phyloP scores from a whole-genome alignment of 1,140 invertebrate species.

The Venustaconcha ellipsiformis region DNA sequence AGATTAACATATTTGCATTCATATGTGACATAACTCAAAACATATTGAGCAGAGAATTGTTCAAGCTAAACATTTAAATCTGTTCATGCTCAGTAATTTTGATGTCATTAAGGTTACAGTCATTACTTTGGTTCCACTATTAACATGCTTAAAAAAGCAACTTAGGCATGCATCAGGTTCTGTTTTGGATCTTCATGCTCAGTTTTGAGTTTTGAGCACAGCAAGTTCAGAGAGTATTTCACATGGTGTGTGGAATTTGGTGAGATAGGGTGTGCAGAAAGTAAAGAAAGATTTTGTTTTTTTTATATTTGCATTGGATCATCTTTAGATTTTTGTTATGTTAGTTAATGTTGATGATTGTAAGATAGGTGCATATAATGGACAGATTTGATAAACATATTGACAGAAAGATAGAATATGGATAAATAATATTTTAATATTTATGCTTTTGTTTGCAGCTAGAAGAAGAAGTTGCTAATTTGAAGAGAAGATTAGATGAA shows the following conservation, averaged over 20 bases:
- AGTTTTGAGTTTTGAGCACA: no score
- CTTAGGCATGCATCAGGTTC: no score
- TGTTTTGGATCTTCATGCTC: no score
- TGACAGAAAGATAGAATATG: neutral
- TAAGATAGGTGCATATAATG: neutral
- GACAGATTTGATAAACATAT: neutral
- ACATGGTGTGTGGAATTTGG: neutral
- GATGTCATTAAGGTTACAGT: no score
- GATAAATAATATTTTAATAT: neutral
- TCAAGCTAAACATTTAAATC: no score
- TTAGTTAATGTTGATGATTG: neutral
- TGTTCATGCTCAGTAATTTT: no score
- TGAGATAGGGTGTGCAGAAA: neutral
- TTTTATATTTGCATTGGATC: slow-evolving; percentile 2
- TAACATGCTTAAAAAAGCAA: no score
- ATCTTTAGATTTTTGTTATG: neutral
- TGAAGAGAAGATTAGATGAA: slow-evolving; percentile 62
- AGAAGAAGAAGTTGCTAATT: slow-evolving; percentile 55
- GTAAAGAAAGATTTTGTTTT: slow-evolving; percentile 1
- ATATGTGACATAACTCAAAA: no score
- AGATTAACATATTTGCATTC: no score
- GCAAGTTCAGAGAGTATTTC: no score
- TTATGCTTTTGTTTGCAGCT: slow-evolving; percentile 39
- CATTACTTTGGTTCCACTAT: no score
- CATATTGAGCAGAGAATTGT: no score